Evolutionary conservation across 2,888 invertebrate species (phyloP).

Genomic region (Pyralis farinalis): DNA sequence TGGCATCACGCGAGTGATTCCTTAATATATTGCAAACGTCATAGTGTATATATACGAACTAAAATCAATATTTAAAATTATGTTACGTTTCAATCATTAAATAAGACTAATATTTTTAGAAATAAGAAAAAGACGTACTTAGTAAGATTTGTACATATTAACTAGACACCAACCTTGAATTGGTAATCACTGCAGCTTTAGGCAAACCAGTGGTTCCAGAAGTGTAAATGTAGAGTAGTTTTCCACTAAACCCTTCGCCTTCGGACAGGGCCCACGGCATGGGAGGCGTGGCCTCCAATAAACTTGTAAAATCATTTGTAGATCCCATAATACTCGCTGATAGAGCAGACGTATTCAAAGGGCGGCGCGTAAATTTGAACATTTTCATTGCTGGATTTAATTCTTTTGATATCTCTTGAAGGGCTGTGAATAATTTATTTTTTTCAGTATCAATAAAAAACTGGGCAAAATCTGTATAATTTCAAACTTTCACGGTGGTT

Average conservation of each 20-base stretch:
- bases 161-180: slow-evolving; percentile 88
- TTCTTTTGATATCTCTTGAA: slow-evolving; percentile 85
- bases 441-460: slow-evolving; percentile 83
- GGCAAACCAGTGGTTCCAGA: slow-evolving; percentile 99
- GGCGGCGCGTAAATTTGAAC: slow-evolving; percentile 77
- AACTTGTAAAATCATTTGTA: slow-evolving; percentile 81
- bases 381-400: slow-evolving; percentile 84
- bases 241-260: slow-evolving; percentile 86
- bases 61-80: too few relatives aligned
- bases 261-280: slow-evolving; percentile 79
- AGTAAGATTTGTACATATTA: too few relatives aligned
- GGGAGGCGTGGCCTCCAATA: slow-evolving; percentile 80
- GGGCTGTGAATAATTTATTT: slow-evolving; percentile 80
- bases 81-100: too few relatives aligned
- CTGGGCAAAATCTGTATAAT: slow-evolving; percentile 78
- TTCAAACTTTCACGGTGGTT: too few relatives aligned
- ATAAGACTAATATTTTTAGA: too few relatives aligned
- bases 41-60: too few relatives aligned
- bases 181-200: slow-evolving; percentile 97
- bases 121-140: too few relatives aligned
- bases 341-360: slow-evolving; percentile 48
- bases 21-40: too few relatives aligned
- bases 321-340: slow-evolving; percentile 59
- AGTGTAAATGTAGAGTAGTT: slow-evolving; percentile 96
- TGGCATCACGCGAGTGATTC: too few relatives aligned